Evolutionary conservation across 2,888 invertebrate species (phyloP), one percentile per base, ranked within the genome.

Genomic region (Trissolcus japonicus): DNA sequence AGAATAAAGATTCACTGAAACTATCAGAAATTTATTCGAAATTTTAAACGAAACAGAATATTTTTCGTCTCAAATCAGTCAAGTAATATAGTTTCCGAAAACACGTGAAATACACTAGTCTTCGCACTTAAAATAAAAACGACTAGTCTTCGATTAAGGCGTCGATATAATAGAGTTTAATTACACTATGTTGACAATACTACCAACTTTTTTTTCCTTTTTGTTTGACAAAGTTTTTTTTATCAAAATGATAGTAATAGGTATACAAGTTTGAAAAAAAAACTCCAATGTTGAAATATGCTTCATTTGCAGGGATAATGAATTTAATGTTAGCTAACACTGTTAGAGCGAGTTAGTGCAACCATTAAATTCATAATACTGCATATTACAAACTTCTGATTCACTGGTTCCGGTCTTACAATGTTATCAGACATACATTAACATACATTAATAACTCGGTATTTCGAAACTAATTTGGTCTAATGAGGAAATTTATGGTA

Each of bases 381-480:
- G 57, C 48, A 54, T 25, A 60, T 71, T 71, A 63, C 57, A 63
- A 71, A 71, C 71, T 63, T 63, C 17, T 57, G 56, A 71, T 71
- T 63, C 53, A 51, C 51, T 71, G 57, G 48, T 63, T 71, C 57
- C 51, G 14, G 63, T 43, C 50, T 71, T 71, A 63, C 59, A 63
- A 62, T 19, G 57, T 63, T 63, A 57, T 63, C 57, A 71, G 46
- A 25, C 46, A 6, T 53, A 63, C 48, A 71, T 63, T 62, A 71
- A 51, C 59, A 35, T 19, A 51, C 14, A 63, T 53, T 71, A 63
- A 35, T 50, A 71, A 63, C 59, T 57, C 53, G 46, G 40, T 57
- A 71, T 63, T 59, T 53, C 50, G 16, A 56, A 56, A 53, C 57
- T 57, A 57, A 57, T 71, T 59, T 51, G 43, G 56, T 40, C 71